Percentiles rank a stretch among this genome's conserved stretches.
Evolutionary conservation across 2,113 vertebrate genomes (phyloP).

Genomic region (Pelodiscus sinensis): DNA sequence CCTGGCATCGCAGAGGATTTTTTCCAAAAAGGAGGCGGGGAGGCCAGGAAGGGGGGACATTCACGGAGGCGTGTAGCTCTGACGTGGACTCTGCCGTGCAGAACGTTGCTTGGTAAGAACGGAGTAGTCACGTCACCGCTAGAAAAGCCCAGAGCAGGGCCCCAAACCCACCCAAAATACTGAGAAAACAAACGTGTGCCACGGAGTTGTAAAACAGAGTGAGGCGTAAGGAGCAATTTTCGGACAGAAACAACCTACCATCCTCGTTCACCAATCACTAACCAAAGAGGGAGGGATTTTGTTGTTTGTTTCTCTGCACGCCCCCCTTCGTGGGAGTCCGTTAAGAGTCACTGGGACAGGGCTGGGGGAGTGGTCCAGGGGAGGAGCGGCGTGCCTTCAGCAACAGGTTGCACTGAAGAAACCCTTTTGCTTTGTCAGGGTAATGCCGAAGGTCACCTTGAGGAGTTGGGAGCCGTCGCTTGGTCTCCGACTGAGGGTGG

Average conservation of each 20-base stretch:
- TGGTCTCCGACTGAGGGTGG: conserved; percentile 48
- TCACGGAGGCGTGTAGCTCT: background rate
- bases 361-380: conserved; percentile 27
- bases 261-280: conserved; percentile 74
- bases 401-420: background rate
- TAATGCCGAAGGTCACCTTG: conserved; percentile 67
- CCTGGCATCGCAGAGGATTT: background rate
- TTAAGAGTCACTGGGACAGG: conserved; percentile 17
- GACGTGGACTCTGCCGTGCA: background rate
- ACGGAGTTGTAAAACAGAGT: background rate
- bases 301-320: background rate
- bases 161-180: background rate
- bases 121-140: background rate
- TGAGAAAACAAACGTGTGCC: background rate
- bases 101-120: background rate
- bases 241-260: conserved; percentile 69
- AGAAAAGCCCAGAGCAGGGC: background rate
- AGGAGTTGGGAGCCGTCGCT: conserved; percentile 61
- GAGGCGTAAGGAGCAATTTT: conserved; percentile 35
- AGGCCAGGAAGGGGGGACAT: background rate
- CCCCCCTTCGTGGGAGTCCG: background rate
- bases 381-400: background rate
- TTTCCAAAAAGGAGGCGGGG: background rate
- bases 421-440: background rate
- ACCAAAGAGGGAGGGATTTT: conserved; percentile 45